Evolutionary conservation across 2,113 vertebrate genomes (phyloP).

Genomic region (Ptyas mucosa): DNA sequence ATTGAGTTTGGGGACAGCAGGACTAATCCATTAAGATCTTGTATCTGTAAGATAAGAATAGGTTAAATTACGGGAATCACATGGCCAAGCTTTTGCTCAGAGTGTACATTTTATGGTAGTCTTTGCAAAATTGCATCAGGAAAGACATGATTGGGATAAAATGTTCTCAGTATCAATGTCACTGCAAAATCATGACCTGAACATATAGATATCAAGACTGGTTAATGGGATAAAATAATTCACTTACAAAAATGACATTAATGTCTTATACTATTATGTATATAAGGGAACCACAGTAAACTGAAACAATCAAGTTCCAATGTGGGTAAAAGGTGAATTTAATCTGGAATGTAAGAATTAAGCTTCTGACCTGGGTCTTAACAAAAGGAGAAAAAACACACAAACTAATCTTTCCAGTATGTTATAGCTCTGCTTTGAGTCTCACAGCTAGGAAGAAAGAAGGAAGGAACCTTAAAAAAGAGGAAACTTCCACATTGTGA

Average conservation of each 20-base stretch:
- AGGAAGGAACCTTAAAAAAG: background rate
- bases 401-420: background rate
- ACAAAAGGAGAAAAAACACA: background rate
- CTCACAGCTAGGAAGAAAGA: background rate
- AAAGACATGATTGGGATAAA: background rate
- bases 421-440: background rate
- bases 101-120: background rate
- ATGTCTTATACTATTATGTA: background rate
- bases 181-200: background rate
- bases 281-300: background rate
- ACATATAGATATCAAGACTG: background rate
- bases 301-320: background rate
- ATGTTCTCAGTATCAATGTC: background rate
- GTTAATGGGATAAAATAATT: background rate
- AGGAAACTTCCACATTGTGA: background rate
- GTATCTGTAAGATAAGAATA: background rate
- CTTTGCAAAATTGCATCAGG: background rate
- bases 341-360: background rate
- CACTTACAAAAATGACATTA: background rate
- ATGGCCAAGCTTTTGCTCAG: background rate
- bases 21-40: accelerated
- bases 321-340: background rate
- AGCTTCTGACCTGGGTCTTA: background rate
- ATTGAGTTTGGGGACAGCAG: accelerated
- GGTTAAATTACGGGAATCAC: background rate